Conservation (phyloP, 1,140 invertebrate species). For the Apis laboriosa region DNA sequence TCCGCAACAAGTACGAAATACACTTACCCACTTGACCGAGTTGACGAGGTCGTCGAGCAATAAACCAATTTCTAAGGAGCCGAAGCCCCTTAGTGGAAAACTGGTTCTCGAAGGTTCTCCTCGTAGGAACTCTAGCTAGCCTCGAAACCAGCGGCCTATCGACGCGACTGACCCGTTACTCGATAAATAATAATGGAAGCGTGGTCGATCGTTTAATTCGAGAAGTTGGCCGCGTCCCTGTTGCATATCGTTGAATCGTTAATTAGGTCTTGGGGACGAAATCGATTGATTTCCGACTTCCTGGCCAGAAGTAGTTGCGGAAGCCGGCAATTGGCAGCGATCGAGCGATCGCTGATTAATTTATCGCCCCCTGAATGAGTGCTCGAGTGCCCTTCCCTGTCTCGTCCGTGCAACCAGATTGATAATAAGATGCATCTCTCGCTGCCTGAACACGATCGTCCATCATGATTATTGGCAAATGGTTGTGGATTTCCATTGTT, state of each 20-base stretch:
- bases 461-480: neutral
- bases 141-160: neutral
- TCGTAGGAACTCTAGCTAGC: neutral
- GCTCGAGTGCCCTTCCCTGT: neutral
- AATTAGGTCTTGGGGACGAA: conserved; percentile 39
- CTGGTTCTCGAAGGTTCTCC: neutral
- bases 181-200: conserved; percentile 41
- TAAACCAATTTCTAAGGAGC: conserved; percentile 29
- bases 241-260: conserved; percentile 39
- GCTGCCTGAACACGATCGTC: neutral
- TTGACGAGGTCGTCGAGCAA: neutral
- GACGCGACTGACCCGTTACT: neutral
- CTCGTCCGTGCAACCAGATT: neutral
- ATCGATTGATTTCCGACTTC: conserved; percentile 43
- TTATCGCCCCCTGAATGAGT: conserved; percentile 22
- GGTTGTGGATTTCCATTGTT: no score
- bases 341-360: conserved; percentile 43
- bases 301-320: conserved; percentile 3
- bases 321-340: conserved; percentile 24
- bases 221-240: conserved; percentile 20
- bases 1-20: neutral
- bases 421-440: neutral
- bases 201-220: conserved; percentile 22
- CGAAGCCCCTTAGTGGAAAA: neutral
- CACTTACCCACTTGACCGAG: neutral